Base-by-base conservation (phyloP, 1,140 invertebrate genomes). In the Pseudomyrmex sp. region DNA sequence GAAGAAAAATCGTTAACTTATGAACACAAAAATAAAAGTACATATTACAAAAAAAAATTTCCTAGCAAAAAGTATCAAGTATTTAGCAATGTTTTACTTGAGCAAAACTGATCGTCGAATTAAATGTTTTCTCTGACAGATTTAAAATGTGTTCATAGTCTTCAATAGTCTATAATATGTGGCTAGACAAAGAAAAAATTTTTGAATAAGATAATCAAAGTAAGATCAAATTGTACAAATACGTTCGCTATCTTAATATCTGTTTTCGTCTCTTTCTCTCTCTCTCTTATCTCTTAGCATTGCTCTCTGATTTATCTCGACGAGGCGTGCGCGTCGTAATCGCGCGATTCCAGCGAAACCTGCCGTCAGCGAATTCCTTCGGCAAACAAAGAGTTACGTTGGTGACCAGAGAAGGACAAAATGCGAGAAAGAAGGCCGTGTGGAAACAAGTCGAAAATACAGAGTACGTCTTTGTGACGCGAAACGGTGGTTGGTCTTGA, bases 351-450 rank as follows among this genome's bases (percentile, higher is more conserved):
- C 90, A 84, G 72, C 85, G 76, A 90, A 90, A 90, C 84, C 86
- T 87, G 85, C 82, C 88, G 90, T 91, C 90, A 89, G 90, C 87
- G 83, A 85, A 91, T 91, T 90, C 90, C 90, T 85, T 54, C 61
- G 79, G 79, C 87, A 86, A 90, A 90, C 89, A 90, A 90, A 90
- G 87, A 90, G 70, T 82, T 52, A 79, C 48, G 44, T 61, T 69
- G 82, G 69, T 84, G 82, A 82, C 82, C 66, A 65, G 69, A 84
- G 23, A 62, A 69, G 26, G 56, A 84, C 80, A 52, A 66, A 83
- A 4, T 61, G n/a, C 65, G 23, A 52, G 9, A 73, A 68, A 58
- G 59, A 83, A 73, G 65, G 62, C 50, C 61, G 46, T 26, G 65
- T 58, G 26, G 50, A 75, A 84, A 77, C 56, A 61, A 79, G 52